Percentiles rank a stretch among this genome's conserved stretches.
phyloP scores from a whole-genome alignment of 2,113 vertebrate genomes.

The Cairina moschata region DNA sequence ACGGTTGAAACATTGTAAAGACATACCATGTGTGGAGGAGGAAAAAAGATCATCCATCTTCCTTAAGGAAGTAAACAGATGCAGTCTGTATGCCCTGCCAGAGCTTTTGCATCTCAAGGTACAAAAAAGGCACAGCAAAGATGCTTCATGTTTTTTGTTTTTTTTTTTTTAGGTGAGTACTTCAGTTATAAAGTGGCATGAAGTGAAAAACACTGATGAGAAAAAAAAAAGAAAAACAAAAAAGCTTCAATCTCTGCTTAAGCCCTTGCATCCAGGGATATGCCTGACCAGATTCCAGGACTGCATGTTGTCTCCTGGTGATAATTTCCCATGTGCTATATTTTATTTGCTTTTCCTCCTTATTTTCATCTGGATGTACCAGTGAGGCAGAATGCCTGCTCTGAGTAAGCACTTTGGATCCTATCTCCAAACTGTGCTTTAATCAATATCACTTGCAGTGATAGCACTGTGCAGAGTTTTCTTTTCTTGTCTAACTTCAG shows the following conservation, averaged over 20 bases:
- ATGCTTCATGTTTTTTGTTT: neutral
- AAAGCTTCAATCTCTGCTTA: neutral
- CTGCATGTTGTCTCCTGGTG: neutral
- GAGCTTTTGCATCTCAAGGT: neutral
- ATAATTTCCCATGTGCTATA: neutral
- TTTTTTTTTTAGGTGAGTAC: neutral
- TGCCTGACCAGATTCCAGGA: neutral
- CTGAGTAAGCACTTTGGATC: constrained; percentile 30
- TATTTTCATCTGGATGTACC: neutral
- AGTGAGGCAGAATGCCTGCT: neutral
- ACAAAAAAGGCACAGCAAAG: neutral
- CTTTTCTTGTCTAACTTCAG: constrained; percentile 46
- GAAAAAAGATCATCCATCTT: neutral
- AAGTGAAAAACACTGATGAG: neutral
- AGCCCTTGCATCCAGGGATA: neutral
- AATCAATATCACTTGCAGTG: constrained; percentile 31
- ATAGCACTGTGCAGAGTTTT: neutral
- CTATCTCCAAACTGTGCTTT: constrained; percentile 21
- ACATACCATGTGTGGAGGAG: neutral
- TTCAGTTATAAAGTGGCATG: neutral
- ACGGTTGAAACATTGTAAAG: neutral
- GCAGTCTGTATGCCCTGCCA: neutral
- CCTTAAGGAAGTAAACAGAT: neutral
- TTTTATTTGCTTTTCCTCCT: neutral
- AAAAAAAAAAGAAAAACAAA: no score